phyloP scores from a whole-genome alignment of 2,797 vertebrate species.

The Momotus momota region DNA sequence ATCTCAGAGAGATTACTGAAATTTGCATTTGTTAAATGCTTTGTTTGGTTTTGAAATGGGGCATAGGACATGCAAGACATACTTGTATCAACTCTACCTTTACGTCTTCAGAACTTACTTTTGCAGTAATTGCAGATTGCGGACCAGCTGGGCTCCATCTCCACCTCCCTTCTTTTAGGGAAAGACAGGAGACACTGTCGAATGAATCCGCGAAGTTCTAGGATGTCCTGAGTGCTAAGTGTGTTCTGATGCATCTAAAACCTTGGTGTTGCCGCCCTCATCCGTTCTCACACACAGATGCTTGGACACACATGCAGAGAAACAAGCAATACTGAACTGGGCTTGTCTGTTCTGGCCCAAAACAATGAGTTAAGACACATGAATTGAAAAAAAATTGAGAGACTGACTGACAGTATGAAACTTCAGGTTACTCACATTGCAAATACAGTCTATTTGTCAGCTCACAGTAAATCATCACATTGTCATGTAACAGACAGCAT shows the following conservation, averaged over 20 bases:
- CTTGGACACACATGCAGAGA: not conserved
- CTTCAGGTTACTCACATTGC: not conserved
- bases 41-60: not conserved
- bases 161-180: not conserved
- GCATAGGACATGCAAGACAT: not conserved
- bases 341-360: not conserved
- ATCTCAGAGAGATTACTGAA: not conserved
- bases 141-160: not conserved
- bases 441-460: not conserved
- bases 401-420: not conserved
- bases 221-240: not conserved
- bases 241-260: not conserved
- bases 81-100: not conserved
- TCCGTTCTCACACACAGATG: not conserved
- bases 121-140: not conserved
- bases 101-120: not conserved
- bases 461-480: not conserved
- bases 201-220: not conserved
- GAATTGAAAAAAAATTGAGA: not conserved
- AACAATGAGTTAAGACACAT: fast-evolving
- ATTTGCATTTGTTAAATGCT: not conserved
- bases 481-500: not conserved
- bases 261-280: not conserved
- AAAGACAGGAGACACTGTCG: not conserved
- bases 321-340: not conserved